Conservation (phyloP, 2,888 invertebrate species). For the Microplitis manilae region DNA sequence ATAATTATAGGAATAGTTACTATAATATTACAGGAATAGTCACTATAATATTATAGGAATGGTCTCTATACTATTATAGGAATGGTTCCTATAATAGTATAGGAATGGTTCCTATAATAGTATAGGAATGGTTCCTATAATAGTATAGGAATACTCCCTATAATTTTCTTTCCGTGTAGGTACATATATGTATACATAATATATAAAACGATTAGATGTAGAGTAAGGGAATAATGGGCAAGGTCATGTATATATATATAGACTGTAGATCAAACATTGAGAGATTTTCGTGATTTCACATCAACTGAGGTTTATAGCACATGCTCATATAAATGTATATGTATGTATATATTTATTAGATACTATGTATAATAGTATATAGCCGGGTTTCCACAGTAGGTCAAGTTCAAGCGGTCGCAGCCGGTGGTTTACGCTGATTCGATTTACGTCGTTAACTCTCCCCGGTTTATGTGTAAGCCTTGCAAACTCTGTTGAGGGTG, state of each 20-base stretch:
- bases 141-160: too few relatives aligned
- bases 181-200: neutral
- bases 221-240: conserved; percentile 30
- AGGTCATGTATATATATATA: conserved; percentile 10
- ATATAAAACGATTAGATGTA: neutral
- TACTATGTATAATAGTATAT: conserved; percentile 7
- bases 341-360: neutral
- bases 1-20: too few relatives aligned
- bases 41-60: too few relatives aligned
- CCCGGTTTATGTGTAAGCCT: conserved; percentile 40
- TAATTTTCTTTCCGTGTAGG: too few relatives aligned
- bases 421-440: conserved; percentile 45
- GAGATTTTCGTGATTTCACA: conserved; percentile 12
- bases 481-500: conserved; percentile 30
- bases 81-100: too few relatives aligned
- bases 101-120: too few relatives aligned
- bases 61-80: too few relatives aligned
- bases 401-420: conserved; percentile 61
- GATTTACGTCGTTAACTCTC: conserved; percentile 50
- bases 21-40: too few relatives aligned
- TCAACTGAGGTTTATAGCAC: conserved; percentile 24
- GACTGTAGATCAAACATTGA: neutral
- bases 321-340: conserved; percentile 1
- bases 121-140: too few relatives aligned
- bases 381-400: conserved; percentile 45